Conservation (phyloP, 2,797 vertebrate genomes). For the Pantherophis alleghaniensis region DNA sequence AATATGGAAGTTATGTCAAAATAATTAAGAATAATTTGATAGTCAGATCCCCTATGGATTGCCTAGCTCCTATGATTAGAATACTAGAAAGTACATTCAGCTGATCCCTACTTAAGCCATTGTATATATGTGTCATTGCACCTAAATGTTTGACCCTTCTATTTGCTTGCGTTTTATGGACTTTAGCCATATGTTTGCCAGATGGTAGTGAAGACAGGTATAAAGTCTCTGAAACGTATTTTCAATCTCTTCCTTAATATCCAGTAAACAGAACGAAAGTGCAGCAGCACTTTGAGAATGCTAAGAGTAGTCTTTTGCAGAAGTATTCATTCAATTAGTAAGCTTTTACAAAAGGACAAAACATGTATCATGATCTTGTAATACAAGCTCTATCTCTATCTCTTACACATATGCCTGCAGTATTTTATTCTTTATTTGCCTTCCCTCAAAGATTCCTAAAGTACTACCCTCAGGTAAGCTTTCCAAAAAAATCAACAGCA, state of each 20-base stretch:
- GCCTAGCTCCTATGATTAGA: background rate
- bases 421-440: background rate
- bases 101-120: background rate
- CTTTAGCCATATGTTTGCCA: background rate
- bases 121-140: background rate
- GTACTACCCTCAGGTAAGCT: background rate
- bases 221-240: background rate
- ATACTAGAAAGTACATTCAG: background rate
- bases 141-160: background rate
- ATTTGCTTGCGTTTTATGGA: background rate
- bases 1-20: background rate
- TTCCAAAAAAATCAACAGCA: background rate
- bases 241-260: background rate
- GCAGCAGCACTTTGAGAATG: background rate
- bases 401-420: background rate
- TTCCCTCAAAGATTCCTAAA: background rate
- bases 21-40: background rate
- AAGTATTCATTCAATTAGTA: background rate
- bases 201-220: background rate
- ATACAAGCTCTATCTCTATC: background rate
- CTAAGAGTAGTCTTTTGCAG: background rate
- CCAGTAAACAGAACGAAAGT: background rate
- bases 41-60: background rate
- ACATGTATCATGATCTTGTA: background rate
- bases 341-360: background rate